phyloP scores from a whole-genome alignment of 1,140 invertebrate species.

The Ceratosolen solmsi region DNA sequence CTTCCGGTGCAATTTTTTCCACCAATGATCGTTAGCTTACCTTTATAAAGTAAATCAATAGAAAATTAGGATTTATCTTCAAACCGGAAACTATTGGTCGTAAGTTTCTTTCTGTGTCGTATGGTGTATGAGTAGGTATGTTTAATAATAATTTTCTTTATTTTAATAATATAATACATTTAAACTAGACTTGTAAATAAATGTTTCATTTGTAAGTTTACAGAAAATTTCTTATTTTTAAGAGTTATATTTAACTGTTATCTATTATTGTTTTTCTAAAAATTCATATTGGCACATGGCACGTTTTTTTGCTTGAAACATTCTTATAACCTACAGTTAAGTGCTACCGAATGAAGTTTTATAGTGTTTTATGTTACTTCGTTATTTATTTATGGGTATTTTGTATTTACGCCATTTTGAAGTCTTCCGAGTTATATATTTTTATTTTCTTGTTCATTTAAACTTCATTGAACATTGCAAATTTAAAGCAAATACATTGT shows the following conservation, averaged over 20 bases:
- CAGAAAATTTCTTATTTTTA: slow-evolving; percentile 23
- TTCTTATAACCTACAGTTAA: slow-evolving; percentile 34
- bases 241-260: background rate
- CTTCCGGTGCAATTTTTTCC: too few relatives aligned
- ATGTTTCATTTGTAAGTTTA: slow-evolving; percentile 3
- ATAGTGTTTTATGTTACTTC: background rate
- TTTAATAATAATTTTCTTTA: slow-evolving; percentile 37
- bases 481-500: slow-evolving; percentile 45
- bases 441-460: background rate
- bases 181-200: background rate
- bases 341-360: background rate
- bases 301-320: slow-evolving; percentile 29
- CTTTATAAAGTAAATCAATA: too few relatives aligned
- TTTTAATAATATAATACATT: slow-evolving; percentile 33
- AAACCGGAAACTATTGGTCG: slow-evolving; percentile 4
- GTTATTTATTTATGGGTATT: background rate
- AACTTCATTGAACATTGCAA: slow-evolving; percentile 21
- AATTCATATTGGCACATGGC: slow-evolving; percentile 38
- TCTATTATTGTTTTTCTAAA: background rate
- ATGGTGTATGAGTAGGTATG: slow-evolving; percentile 52
- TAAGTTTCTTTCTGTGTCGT: slow-evolving; percentile 48
- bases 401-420: slow-evolving; percentile 29
- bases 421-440: slow-evolving; percentile 29
- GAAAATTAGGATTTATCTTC: background rate
- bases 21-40: too few relatives aligned